phyloP scores from a whole-genome alignment of 2,797 vertebrate genomes.

The Bovichtus diacanthus region DNA sequence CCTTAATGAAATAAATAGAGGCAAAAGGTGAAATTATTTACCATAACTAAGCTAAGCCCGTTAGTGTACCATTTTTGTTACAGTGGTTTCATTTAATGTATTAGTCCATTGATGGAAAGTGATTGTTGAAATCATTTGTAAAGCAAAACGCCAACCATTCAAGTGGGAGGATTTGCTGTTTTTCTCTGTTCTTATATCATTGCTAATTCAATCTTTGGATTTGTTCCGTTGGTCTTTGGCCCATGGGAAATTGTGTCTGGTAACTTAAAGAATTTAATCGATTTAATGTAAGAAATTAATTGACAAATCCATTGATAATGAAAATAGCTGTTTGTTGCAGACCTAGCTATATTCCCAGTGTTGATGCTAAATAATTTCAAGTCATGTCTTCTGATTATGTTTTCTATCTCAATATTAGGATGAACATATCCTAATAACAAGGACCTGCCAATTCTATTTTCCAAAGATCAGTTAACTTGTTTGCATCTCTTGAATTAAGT shows the following conservation, averaged over 20 bases:
- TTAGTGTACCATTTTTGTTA: not conserved
- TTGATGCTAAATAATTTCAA: not conserved
- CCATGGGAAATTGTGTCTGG: not conserved
- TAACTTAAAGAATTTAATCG: not conserved
- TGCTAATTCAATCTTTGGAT: not conserved
- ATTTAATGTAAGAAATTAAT: not conserved
- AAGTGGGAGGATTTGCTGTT: not conserved
- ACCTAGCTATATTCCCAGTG: not conserved
- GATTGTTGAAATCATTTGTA: not conserved
- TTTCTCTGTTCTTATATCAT: not conserved
- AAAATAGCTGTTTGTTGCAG: not conserved
- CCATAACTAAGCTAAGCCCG: not conserved
- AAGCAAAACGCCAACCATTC: not conserved
- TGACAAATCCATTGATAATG: not conserved
- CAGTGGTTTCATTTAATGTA: not conserved
- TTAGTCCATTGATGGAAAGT: not conserved
- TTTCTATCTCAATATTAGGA: not conserved
- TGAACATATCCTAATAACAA: not conserved
- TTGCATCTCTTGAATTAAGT: not conserved
- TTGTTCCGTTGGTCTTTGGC: not conserved
- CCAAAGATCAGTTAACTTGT: not conserved
- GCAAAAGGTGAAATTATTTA: not conserved
- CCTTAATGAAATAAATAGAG: conserved; percentile 23
- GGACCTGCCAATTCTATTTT: not conserved
- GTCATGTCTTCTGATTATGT: too few species aligned